Percentiles rank a stretch among this genome's conserved stretches.
phyloP scores from a whole-genome alignment of 2,888 invertebrate species.

The Gari tellinella region DNA sequence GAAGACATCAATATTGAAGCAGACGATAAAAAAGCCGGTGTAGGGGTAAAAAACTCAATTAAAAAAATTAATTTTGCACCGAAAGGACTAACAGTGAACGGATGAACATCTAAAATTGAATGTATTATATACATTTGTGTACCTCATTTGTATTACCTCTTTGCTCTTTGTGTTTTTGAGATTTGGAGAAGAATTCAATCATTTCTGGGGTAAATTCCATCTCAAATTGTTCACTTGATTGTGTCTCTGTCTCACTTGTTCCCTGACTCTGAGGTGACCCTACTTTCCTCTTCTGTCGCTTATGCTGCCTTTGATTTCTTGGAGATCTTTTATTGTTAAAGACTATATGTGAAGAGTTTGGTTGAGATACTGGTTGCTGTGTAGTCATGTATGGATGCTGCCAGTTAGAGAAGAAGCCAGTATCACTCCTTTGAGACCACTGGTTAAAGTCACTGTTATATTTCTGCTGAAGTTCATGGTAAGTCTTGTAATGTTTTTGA shows the following conservation, averaged over 20 bases:
- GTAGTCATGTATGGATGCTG: slow-evolving; percentile 20
- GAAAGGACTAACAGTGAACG: too few species aligned
- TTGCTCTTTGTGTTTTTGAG: slow-evolving; percentile 86
- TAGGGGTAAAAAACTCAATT: too few species aligned
- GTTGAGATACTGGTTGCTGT: not conserved
- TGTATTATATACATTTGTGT: too few species aligned
- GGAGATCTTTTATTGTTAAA: not conserved
- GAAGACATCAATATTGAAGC: too few species aligned
- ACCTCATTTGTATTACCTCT: too few species aligned
- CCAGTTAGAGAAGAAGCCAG: slow-evolving; percentile 4
- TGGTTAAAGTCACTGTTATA: not conserved
- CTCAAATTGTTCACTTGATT: slow-evolving; percentile 82
- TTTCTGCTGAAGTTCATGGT: slow-evolving; percentile 38
- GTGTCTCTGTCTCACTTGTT: slow-evolving; percentile 2
- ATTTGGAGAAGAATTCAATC: slow-evolving; percentile 87
- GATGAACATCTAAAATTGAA: too few species aligned
- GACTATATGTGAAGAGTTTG: not conserved
- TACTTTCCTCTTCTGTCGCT: slow-evolving; percentile 22
- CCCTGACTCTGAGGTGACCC: slow-evolving; percentile 8
- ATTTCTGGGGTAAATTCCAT: slow-evolving; percentile 88
- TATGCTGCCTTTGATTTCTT: not conserved
- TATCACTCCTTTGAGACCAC: not conserved
- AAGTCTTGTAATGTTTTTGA: slow-evolving; percentile 67
- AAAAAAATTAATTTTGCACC: too few species aligned
- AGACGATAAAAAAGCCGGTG: too few species aligned